Evolutionary conservation across 2,888 invertebrate genomes (phyloP).

Genomic region (Erynnis tages): DNA sequence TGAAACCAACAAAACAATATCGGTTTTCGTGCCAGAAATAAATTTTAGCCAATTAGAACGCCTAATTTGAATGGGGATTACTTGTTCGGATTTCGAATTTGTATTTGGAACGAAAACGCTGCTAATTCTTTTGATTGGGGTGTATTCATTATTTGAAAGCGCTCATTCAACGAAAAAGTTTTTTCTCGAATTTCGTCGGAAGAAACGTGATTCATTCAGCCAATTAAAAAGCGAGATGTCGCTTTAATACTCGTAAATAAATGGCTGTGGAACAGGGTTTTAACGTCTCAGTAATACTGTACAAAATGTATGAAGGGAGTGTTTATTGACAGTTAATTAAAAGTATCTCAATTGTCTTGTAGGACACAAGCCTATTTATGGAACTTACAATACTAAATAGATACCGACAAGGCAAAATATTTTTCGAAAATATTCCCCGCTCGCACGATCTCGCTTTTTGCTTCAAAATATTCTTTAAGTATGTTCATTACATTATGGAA

Average conservation of each 20-base stretch:
- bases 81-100: constrained; percentile 33
- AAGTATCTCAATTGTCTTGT: too few species aligned
- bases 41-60: constrained; percentile 34
- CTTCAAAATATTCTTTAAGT: too few species aligned
- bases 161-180: constrained; percentile 17
- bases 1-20: constrained; percentile 33
- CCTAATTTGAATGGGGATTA: constrained; percentile 34
- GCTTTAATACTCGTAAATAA: too few species aligned
- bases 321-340: too few species aligned
- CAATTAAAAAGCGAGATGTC: constrained; percentile 12
- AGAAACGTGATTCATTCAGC: constrained; percentile 10
- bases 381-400: too few species aligned
- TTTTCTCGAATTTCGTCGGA: constrained; percentile 11
- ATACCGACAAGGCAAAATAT: too few species aligned
- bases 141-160: constrained; percentile 25
- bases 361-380: too few species aligned
- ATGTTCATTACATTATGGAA: too few species aligned
- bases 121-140: constrained; percentile 28
- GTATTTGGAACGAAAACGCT: constrained; percentile 30
- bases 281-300: not conserved
- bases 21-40: constrained; percentile 31
- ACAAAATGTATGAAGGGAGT: too few species aligned
- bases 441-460: too few species aligned
- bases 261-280: too few species aligned
- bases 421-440: too few species aligned